Conservation (phyloP, 2,797 vertebrate species). For the Caiman crocodilus region DNA sequence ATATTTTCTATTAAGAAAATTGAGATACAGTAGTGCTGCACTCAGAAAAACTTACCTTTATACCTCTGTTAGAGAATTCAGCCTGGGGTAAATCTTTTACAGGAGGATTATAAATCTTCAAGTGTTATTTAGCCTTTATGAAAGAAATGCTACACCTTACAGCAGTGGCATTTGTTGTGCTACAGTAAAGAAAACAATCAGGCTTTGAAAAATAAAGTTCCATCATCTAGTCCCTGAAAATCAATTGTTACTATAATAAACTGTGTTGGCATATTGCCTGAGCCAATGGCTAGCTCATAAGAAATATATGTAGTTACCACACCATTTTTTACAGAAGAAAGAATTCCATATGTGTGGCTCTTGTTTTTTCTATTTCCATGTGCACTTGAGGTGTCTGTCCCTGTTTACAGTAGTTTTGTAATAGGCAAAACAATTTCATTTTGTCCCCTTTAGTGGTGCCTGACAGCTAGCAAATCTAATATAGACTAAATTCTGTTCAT, state of each 20-base stretch:
- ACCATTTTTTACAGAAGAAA: neutral
- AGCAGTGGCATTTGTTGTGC: neutral
- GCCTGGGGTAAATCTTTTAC: accelerated
- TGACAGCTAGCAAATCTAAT: constrained; percentile 63
- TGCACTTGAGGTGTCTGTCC: neutral
- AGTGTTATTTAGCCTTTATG: neutral
- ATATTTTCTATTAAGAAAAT: neutral
- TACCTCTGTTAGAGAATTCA: accelerated
- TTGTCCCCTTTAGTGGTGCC: neutral
- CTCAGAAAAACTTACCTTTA: neutral
- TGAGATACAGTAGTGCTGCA: neutral
- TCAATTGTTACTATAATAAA: accelerated
- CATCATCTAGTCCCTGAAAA: neutral
- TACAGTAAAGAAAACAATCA: neutral
- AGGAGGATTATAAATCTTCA: neutral
- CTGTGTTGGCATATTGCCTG: neutral
- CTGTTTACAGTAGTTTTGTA: constrained; percentile 16
- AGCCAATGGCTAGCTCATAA: neutral
- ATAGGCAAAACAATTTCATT: neutral
- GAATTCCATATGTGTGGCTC: neutral
- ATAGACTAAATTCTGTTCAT: constrained; percentile 54
- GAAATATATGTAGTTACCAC: neutral
- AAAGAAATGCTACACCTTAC: neutral
- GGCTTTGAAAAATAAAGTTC: neutral
- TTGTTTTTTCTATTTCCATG: neutral